phyloP scores from a whole-genome alignment of 64 coral and sea anemone species.

The Acropora yongei region DNA sequence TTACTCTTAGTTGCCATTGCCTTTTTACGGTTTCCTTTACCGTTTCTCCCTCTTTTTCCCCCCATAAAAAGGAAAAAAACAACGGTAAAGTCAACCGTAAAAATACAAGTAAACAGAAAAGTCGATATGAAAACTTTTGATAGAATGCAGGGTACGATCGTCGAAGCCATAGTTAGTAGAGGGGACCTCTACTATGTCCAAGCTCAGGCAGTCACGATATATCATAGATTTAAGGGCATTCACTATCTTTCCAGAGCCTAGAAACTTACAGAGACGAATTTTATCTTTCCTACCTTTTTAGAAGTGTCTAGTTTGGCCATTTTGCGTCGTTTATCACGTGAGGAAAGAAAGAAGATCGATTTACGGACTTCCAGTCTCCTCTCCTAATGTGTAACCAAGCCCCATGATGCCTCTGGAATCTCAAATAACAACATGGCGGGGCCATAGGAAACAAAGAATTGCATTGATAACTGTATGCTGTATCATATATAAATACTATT shows the following conservation, averaged over 20 bases:
- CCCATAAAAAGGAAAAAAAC: too few relatives aligned
- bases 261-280: neutral
- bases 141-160: too few relatives aligned
- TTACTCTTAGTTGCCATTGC: too few relatives aligned
- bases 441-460: neutral
- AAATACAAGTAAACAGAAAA: too few relatives aligned
- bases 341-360: neutral
- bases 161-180: too few relatives aligned
- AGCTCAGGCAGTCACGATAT: neutral
- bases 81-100: too few relatives aligned
- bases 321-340: neutral
- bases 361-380: neutral
- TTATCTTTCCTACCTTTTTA: slow-evolving; percentile 17
- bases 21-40: too few relatives aligned
- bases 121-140: too few relatives aligned
- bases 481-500: too few relatives aligned
- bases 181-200: too few relatives aligned
- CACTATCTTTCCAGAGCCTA: neutral
- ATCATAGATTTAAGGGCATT: neutral
- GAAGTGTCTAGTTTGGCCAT: slow-evolving; percentile 23
- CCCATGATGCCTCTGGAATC: neutral
- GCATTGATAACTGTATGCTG: too few relatives aligned
- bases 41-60: too few relatives aligned
- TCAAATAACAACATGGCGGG: neutral
- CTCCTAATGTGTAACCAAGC: neutral